Evolutionary conservation across 2,113 vertebrate genomes (phyloP), one percentile per base, ranked within the genome.

Genomic region (Astatoreochromis straeleni): DNA sequence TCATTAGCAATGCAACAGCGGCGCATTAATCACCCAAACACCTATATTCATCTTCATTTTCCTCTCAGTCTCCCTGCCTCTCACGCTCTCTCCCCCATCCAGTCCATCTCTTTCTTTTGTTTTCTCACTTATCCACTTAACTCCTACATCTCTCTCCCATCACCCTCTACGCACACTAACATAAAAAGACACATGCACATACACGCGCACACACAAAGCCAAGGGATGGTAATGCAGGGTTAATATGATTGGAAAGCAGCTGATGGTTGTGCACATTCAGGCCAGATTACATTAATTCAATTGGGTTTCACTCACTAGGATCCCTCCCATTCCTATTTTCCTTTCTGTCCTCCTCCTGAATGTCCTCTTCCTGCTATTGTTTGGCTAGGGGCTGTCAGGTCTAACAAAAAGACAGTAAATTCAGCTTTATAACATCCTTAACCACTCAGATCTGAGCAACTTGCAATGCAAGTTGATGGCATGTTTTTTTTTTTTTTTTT

Each of bases 281-380:
- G 97, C 96, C 96, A 97, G 96, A 98, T 98, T 97, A 97, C 97
- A 93, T 96, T 98, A 98, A 99, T 98, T 98, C 97, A 95, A 98
- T 99, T 97, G 96, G 95, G 95, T 96, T 97, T 96, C 95, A 96
- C 90, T 94, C 85, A 88, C 84, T 85, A 49, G 89, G 26, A 86
- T 86, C 87, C 88, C 90, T 93, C 91, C 70, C 49, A 86, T 88
- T 89, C 85, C 82, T 45, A 80, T 86, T 65, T 83, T 24, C 68
- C 57, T 86, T 82, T 89, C 42, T 83, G 73, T 88, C 31, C 47
- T 78, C 80, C 58, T 85, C 55, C 54, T 89, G 45, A 83, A 91
- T 92, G 91, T 89, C 85, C 75, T 88, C 81, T 55, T 90, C 60
- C 35, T 85, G 78, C 81, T 86, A 87, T 88, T 92, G 88, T 92